A percentile compares a stretch with the other conserved stretches of the same genome.
phyloP scores from a whole-genome alignment of 2,888 invertebrate genomes.

The Trachelus iudaicus region DNA sequence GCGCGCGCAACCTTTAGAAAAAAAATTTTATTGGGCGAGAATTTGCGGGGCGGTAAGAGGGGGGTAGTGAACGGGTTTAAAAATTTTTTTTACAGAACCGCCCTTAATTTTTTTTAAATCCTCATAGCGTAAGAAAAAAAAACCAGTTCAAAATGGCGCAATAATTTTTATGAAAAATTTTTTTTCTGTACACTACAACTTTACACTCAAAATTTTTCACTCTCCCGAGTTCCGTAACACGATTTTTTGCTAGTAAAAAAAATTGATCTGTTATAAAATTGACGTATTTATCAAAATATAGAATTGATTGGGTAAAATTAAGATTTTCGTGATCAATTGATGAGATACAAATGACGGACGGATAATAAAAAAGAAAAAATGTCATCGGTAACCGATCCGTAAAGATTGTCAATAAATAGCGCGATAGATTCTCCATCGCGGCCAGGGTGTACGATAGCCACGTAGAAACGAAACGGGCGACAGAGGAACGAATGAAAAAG shows the following conservation, averaged over 20 bases:
- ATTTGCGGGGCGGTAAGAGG: accelerated
- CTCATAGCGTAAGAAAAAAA: no score
- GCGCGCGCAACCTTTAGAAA: not conserved
- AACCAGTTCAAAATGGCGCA: no score
- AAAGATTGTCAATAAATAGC: not conserved
- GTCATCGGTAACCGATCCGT: not conserved
- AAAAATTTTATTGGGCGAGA: not conserved
- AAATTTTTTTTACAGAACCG: not conserved
- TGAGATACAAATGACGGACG: not conserved
- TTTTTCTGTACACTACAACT: not conserved
- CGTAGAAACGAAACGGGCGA: conserved; percentile 16
- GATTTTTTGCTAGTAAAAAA: not conserved
- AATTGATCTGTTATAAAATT: not conserved
- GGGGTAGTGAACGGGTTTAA: not conserved
- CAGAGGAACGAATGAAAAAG: conserved; percentile 2
- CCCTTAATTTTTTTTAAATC: not conserved
- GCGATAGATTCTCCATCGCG: not conserved
- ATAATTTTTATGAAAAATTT: no score
- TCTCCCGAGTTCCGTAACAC: not conserved
- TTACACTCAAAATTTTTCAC: not conserved
- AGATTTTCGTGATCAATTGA: not conserved
- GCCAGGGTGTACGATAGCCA: not conserved
- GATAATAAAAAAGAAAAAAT: not conserved
- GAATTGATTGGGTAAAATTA: not conserved
- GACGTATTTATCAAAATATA: not conserved